Evolutionary conservation across 2,888 invertebrate genomes (phyloP), one percentile per base, ranked within the genome.

Genomic region (Lasioglossum pauxillum): DNA sequence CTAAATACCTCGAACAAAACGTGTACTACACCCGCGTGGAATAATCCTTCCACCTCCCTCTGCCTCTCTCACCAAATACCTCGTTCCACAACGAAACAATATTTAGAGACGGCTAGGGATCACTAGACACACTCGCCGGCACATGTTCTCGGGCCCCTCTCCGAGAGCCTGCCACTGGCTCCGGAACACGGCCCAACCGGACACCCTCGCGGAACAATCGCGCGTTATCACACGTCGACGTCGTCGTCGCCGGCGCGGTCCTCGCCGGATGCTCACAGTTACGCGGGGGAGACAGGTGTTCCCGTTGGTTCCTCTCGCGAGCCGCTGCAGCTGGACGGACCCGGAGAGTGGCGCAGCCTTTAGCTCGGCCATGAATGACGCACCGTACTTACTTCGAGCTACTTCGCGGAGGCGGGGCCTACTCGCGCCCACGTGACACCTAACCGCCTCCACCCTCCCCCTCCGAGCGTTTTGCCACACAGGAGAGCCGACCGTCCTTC

Each of bases 391-490:
- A 89, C 91, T 89, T 90, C 93, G 89, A 89, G 90, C 92, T 83
- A 89, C 93, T 91, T 94, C 95, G 96, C 96, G 96, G 96, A 96
- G 92, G 94, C 95, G 93, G 94, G 92, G 94, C 91, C 90, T 91
- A 88, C 90, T 88, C 89, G 88, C 92, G 91, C 82, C 93, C 94
- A 92, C 93, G 94, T 93, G 93, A 93, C 91, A 88, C 88, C 90
- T 91, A 71, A 90, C 91, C 91, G 91, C 89, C 90, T 90, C 91
- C 89, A 84, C 85, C 89, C 82, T 81, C 88, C 82, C 87, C 76
- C 57, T 46, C 80, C 60, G 31, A 16, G 31, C 60, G 38, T 49
- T 41, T 38, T 19, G 41, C 71, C 71, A 35, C 67, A 69, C 67
- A 23, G 67, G 38, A 69, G 71, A 38, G 35, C 84, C 60, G 67